Conservation (phyloP, 2,888 invertebrate species). For the Merodon equestris region DNA sequence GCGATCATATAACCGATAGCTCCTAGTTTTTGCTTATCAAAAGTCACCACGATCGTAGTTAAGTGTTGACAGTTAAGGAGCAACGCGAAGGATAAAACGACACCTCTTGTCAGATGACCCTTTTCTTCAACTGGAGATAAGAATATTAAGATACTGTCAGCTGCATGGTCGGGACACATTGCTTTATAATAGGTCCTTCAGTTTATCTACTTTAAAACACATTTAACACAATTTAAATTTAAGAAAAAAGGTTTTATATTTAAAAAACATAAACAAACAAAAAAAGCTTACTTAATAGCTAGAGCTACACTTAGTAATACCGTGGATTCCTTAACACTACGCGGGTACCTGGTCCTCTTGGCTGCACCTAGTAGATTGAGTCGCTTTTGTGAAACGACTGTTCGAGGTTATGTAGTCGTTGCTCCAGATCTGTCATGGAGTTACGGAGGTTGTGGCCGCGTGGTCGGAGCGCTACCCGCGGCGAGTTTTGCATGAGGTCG, state of each 20-base stretch:
- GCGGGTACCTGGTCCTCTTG: neutral
- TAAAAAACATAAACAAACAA: neutral
- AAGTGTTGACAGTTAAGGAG: too few species aligned
- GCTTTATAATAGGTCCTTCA: too few species aligned
- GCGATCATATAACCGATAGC: too few species aligned
- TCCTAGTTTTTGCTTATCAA: too few species aligned
- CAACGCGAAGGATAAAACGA: too few species aligned
- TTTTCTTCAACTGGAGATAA: too few species aligned
- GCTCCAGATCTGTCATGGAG: constrained; percentile 78
- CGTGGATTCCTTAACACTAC: constrained; percentile 16
- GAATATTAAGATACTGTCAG: too few species aligned
- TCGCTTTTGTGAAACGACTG: constrained; percentile 77
- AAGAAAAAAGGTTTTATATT: too few species aligned
- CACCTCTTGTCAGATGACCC: too few species aligned
- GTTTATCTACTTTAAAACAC: constrained; percentile 52
- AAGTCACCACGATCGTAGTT: too few species aligned
- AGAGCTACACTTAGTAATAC: constrained; percentile 50
- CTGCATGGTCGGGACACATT: too few species aligned
- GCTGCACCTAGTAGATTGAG: constrained; percentile 71
- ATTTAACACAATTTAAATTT: constrained; percentile 51
- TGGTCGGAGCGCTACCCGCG: constrained; percentile 75
- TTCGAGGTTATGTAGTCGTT: constrained; percentile 77
- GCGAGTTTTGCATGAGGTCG: constrained; percentile 77
- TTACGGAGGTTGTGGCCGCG: constrained; percentile 77
- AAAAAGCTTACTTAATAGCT: constrained; percentile 22